Conservation (phyloP, 2,113 vertebrate species). For the Gymnobelideus leadbeateri region DNA sequence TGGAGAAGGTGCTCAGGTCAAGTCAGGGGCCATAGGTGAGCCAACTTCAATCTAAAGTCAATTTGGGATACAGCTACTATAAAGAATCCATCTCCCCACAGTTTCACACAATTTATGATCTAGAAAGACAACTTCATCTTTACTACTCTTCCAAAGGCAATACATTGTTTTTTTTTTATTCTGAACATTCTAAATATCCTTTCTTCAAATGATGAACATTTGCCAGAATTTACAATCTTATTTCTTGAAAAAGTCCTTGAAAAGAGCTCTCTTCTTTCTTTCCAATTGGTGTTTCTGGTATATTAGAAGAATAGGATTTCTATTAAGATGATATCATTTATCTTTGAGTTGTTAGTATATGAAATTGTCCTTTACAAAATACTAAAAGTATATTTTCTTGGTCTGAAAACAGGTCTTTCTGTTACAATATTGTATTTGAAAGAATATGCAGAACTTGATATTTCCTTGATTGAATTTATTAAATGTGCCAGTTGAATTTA, state of each 20-base stretch:
- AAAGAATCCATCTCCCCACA: neutral
- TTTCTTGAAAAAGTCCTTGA: neutral
- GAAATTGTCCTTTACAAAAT: neutral
- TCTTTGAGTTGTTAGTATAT: neutral
- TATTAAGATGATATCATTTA: neutral
- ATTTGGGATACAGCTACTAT: neutral
- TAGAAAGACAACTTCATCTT: neutral
- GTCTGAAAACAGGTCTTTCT: neutral
- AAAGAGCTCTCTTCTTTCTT: neutral
- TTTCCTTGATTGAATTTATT: constrained; percentile 32
- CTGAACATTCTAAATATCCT: neutral
- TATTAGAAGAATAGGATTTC: neutral
- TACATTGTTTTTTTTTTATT: neutral
- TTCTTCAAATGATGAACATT: neutral
- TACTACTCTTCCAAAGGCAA: neutral
- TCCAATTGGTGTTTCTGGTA: neutral
- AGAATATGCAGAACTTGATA: constrained; percentile 33
- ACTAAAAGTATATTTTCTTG: constrained; percentile 7
- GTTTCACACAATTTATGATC: neutral
- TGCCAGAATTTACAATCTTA: neutral
- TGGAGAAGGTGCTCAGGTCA: neutral
- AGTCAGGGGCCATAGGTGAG: neutral
- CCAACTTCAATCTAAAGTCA: neutral
- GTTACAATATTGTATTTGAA: neutral
- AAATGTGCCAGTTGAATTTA: constrained; percentile 48